Evolutionary conservation across 2,888 invertebrate species (phyloP).

Genomic region (Aelia acuminata): DNA sequence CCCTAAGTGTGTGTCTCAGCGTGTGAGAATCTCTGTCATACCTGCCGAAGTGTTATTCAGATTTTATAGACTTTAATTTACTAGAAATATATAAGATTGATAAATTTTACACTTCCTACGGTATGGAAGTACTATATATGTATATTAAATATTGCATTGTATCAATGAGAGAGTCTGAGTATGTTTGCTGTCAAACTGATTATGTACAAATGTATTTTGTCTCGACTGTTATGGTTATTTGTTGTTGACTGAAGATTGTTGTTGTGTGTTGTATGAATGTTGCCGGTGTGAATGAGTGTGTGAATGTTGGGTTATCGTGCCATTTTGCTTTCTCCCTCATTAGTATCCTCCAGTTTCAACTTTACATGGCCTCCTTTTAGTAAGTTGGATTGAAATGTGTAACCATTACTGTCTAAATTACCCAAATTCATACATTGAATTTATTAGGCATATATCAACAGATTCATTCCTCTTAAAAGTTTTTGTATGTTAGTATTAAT

Average conservation of each 20-base stretch:
- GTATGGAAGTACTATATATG: conserved; percentile 66
- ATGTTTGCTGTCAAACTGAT: conserved; percentile 65
- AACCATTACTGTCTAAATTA: conserved; percentile 48
- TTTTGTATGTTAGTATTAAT: conserved; percentile 56
- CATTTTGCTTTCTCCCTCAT: conserved; percentile 62
- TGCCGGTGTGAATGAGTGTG: conserved; percentile 63
- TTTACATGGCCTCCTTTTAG: conserved; percentile 60
- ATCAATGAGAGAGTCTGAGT: conserved; percentile 67
- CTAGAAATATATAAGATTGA: conserved; percentile 61
- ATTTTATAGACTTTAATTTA: conserved; percentile 60
- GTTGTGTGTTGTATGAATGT: conserved; percentile 61
- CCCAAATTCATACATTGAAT: conserved; percentile 33
- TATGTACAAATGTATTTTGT: conserved; percentile 66
- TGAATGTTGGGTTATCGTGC: conserved; percentile 65
- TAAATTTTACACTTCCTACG: conserved; percentile 67
- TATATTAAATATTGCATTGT: conserved; percentile 67
- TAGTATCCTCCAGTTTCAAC: conserved; percentile 52
- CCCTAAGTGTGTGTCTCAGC: conserved; percentile 66
- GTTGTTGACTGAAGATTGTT: conserved; percentile 64
- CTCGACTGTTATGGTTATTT: conserved; percentile 64
- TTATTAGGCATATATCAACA: conserved; percentile 49
- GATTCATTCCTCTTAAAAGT: conserved; percentile 57
- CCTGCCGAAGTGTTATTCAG: conserved; percentile 67
- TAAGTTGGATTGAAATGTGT: conserved; percentile 43
- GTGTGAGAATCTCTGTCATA: conserved; percentile 66